These are phyloP conservation scores for Polyommatus icarus DNA, from an alignment of 2,888 invertebrate genomes.

Conservation along the genomic window DNA sequence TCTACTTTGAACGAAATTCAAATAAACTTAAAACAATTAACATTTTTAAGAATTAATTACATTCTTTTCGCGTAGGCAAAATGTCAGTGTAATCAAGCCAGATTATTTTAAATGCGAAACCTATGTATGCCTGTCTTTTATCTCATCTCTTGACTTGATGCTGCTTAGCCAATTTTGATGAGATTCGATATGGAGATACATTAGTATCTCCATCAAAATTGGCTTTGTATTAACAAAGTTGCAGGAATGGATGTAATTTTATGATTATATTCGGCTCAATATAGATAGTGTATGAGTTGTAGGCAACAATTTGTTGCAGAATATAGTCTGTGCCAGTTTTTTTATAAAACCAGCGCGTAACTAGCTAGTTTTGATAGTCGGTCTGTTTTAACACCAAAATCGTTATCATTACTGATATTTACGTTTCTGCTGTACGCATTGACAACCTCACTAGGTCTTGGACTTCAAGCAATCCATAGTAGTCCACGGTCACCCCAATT, in stretches of 20 bases:
- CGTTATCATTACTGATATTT: too few species aligned
- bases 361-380: too few species aligned
- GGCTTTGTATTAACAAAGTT: too few species aligned
- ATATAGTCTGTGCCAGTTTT: too few species aligned
- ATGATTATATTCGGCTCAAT: too few species aligned
- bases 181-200: background rate
- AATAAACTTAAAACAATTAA: background rate
- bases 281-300: too few species aligned
- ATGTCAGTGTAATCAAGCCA: background rate
- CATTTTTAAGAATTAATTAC: background rate
- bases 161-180: background rate
- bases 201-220: too few species aligned
- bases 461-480: background rate
- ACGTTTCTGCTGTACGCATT: background rate
- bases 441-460: background rate
- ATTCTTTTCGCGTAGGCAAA: background rate
- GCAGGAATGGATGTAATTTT: too few species aligned
- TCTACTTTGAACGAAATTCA: background rate
- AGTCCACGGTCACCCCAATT: background rate
- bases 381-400: too few species aligned
- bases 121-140: background rate
- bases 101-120: background rate
- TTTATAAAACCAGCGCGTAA: too few species aligned
- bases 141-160: background rate
- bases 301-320: too few species aligned